These are phyloP conservation scores for Carpatolechia fugitivella DNA, from an alignment of 2,888 invertebrate genomes.

Conservation along the genomic window DNA sequence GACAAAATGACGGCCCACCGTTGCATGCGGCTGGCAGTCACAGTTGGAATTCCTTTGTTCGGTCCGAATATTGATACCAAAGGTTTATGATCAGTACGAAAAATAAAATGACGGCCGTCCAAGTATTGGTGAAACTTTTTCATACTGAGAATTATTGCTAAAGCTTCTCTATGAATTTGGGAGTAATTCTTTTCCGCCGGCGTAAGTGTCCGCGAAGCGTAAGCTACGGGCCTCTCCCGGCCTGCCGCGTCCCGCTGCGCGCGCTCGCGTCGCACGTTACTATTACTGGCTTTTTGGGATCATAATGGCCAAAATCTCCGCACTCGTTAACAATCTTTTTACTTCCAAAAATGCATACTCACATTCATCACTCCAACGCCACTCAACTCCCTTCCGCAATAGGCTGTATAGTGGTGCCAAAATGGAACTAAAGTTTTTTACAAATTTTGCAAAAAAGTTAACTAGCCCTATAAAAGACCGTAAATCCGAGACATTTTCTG, in stretches of 20 bases:
- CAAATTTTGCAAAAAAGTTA: slow-evolving; percentile 11
- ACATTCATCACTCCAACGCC: neutral
- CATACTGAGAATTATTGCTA: slow-evolving; percentile 18
- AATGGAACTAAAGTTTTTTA: neutral
- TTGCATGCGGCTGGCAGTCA: slow-evolving; percentile 18
- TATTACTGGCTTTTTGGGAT: neutral
- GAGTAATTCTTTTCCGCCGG: slow-evolving; percentile 16
- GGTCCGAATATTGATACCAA: slow-evolving; percentile 14
- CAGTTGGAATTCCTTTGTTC: slow-evolving; percentile 10
- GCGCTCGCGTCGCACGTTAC: neutral
- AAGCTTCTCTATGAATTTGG: slow-evolving; percentile 19
- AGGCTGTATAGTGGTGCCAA: slow-evolving; percentile 4
- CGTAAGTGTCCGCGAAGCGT: slow-evolving; percentile 14
- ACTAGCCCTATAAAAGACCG: slow-evolving; percentile 9
- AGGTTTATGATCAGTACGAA: slow-evolving; percentile 19
- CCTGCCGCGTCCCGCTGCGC: neutral
- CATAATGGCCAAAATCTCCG: neutral
- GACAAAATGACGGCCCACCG: slow-evolving; percentile 17
- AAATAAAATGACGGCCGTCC: slow-evolving; percentile 10
- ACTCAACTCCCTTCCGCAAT: slow-evolving; percentile 1
- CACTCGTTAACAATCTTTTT: neutral
- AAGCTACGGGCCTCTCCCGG: slow-evolving; percentile 17
- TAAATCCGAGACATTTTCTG: slow-evolving; percentile 1
- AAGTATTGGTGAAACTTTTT: slow-evolving; percentile 21
- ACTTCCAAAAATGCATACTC: neutral